Evolutionary conservation across 2,888 invertebrate genomes (phyloP), one percentile per base, ranked within the genome.

Genomic region (Trichogramma dendrolimi): DNA sequence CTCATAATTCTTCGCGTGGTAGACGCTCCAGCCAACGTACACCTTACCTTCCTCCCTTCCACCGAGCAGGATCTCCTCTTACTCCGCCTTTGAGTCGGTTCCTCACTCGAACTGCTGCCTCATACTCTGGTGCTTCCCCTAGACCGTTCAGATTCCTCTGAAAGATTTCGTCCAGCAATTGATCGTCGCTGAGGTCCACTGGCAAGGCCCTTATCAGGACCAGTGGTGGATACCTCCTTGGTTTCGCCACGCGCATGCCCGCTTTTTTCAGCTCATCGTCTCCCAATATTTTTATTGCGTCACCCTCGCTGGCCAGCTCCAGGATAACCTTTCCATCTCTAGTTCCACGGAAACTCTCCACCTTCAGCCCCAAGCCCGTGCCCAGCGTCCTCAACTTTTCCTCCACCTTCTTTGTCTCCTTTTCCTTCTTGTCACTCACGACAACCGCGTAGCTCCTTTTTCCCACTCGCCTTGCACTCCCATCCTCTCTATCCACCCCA

Each of bases 11-110:
- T 14, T 39, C 0, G 58, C 49, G 0, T 47, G 7, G 6, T 39
- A 62, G 7, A 51, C 11, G 3, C n/a, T 14, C 56, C 59, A 64
- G 0, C 46, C 50, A 1, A 58, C 38, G 42, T 51, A 60, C 40
- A 47, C 57, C 6, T 60, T 44, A 10, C 5, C 27, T 1, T 38
- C 53, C n/a, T 14, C n/a, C n/a, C n/a, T n/a, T n/a, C n/a, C n/a
- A n/a, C n/a, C n/a, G n/a, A 55, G 6, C 1, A 56, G 2, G 4
- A 27, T 11, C 10, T 6, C 8, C 40, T 8, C 49, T n/a, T n/a
- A n/a, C n/a, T n/a, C n/a, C n/a, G n/a, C n/a, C n/a, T n/a, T n/a
- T n/a, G n/a, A n/a, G n/a, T n/a, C n/a, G n/a, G n/a, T n/a, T n/a
- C n/a, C n/a, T n/a, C n/a, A n/a, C n/a, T n/a, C n/a, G n/a, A n/a